These are phyloP conservation scores for Magallana nippona DNA, from an alignment of 2,888 invertebrate species.

Conservation along the genomic window DNA sequence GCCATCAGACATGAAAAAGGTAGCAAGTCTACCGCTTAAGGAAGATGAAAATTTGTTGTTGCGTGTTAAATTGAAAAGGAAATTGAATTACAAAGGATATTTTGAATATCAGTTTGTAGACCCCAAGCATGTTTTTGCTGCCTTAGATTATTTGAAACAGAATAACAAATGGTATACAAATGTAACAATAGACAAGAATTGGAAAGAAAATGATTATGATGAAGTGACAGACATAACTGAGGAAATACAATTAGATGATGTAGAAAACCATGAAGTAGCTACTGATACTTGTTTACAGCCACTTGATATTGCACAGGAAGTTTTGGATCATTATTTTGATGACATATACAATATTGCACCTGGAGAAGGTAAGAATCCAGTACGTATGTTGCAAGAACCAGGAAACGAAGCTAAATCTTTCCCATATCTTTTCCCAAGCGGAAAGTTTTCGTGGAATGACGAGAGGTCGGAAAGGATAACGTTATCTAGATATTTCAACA, in stretches of 20 bases:
- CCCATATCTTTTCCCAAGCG: slow-evolving; percentile 45
- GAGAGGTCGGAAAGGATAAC: slow-evolving; percentile 36
- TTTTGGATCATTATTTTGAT: slow-evolving; percentile 40
- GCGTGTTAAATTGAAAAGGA: slow-evolving; percentile 54
- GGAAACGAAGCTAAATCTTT: slow-evolving; percentile 44
- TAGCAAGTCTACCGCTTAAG: slow-evolving; percentile 48
- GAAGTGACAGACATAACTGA: neutral
- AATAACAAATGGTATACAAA: slow-evolving; percentile 31
- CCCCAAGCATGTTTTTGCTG: neutral
- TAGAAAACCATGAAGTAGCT: neutral
- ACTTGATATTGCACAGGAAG: slow-evolving; percentile 43
- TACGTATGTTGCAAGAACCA: slow-evolving; percentile 40
- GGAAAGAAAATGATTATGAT: neutral
- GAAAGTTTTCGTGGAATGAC: slow-evolving; percentile 42
- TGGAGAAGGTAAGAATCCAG: slow-evolving; percentile 47
- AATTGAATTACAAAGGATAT: slow-evolving; percentile 37
- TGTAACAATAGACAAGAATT: slow-evolving; percentile 13
- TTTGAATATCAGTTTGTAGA: slow-evolving; percentile 34
- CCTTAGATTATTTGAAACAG: neutral
- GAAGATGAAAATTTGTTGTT: slow-evolving; percentile 45
- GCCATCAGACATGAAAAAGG: slow-evolving; percentile 51
- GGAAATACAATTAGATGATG: neutral
- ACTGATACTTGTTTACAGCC: slow-evolving; percentile 49
- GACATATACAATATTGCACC: slow-evolving; percentile 48
- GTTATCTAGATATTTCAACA: slow-evolving; percentile 49